Evolutionary conservation across 2,797 vertebrate species (phyloP).

Genomic region (Hemitrygon akajei): DNA sequence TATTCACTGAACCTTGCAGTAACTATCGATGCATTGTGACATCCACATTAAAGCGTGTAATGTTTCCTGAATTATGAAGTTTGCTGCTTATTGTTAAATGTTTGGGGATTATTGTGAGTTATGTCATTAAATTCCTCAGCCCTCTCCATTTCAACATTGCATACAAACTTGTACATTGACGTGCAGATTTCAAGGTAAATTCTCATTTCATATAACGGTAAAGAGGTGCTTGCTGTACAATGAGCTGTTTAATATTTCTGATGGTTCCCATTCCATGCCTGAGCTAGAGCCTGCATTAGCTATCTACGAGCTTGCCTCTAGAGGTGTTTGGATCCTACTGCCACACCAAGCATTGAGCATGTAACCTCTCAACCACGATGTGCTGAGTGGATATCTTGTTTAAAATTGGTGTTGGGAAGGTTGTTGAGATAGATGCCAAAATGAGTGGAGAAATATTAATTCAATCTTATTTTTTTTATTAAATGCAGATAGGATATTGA

Average conservation of each 20-base stretch:
- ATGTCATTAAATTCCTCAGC: not conserved
- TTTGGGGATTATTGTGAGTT: not conserved
- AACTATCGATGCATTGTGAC: not conserved
- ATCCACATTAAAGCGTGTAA: constrained; percentile 23
- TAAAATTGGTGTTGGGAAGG: not conserved
- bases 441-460: not conserved
- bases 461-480: not conserved
- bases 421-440: not conserved
- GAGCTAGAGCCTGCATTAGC: not conserved
- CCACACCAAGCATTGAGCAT: not conserved
- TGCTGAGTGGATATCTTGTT: not conserved
- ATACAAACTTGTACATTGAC: not conserved
- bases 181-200: not conserved
- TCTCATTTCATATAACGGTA: not conserved
- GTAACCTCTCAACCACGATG: not conserved
- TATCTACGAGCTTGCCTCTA: not conserved
- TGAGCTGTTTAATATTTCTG: not conserved
- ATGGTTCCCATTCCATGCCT: not conserved
- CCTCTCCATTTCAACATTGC: not conserved
- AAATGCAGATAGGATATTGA: not conserved
- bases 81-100: constrained; percentile 29
- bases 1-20: not conserved
- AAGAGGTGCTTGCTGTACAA: not conserved
- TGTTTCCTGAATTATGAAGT: constrained; percentile 29
- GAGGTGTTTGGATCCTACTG: not conserved